Evolutionary conservation across 2,797 vertebrate genomes (phyloP).

Genomic region (Siniperca obscura): DNA sequence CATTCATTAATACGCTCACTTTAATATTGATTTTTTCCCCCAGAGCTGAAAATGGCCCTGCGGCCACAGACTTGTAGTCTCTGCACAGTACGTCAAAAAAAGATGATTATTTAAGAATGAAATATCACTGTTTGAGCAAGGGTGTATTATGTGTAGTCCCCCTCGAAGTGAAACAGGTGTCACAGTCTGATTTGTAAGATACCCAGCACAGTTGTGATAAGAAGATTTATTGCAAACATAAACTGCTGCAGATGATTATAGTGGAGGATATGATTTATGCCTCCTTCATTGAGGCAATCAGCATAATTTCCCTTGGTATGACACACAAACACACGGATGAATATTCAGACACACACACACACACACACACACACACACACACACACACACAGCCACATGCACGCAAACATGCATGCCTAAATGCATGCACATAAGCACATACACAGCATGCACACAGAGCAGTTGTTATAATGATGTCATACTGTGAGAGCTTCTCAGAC

Average conservation of each 20-base stretch:
- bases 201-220: slow-evolving; percentile 65
- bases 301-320: slow-evolving; percentile 76
- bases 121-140: slow-evolving; percentile 63
- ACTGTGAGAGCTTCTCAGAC: slow-evolving; percentile 38
- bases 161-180: slow-evolving; percentile 68
- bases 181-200: slow-evolving; percentile 71
- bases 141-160: slow-evolving; percentile 50
- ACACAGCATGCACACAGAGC: slow-evolving; percentile 33
- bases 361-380: slow-evolving; percentile 23
- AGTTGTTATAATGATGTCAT: slow-evolving; percentile 38
- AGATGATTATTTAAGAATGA: slow-evolving; percentile 76
- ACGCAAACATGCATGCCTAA: slow-evolving; percentile 9
- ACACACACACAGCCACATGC: slow-evolving; percentile 16
- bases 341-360: slow-evolving; percentile 39
- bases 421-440: slow-evolving; percentile 29
- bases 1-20: slow-evolving; percentile 78
- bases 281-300: slow-evolving; percentile 79
- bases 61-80: slow-evolving; percentile 56
- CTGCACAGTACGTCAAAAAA: slow-evolving; percentile 62
- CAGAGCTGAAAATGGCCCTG: slow-evolving; percentile 49
- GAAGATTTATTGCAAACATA: slow-evolving; percentile 76
- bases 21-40: slow-evolving; percentile 64
- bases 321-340: slow-evolving; percentile 54
- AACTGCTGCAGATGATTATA: slow-evolving; percentile 77
- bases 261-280: slow-evolving; percentile 77